Evolutionary conservation across 2,888 invertebrate species (phyloP), one percentile per base, ranked within the genome.

Genomic region (Blastobasis lacticolella): DNA sequence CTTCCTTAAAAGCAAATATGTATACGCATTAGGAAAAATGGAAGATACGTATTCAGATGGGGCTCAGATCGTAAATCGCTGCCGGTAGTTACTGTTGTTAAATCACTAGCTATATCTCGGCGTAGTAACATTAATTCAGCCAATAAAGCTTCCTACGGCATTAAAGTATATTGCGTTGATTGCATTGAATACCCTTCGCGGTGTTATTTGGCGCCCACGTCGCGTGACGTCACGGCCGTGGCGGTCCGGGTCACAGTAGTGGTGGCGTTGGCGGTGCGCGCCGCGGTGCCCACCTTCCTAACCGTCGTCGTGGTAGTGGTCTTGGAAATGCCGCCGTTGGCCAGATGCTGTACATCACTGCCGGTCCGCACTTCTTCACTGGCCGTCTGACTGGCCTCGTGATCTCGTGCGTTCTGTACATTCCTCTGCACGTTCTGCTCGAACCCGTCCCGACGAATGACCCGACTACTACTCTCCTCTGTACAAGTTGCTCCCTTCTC

Each of bases 301-400:
- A 84, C 64, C 4, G 86, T 87, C 8, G 82, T 87, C 1, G 84
- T 87, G 5, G 86, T 85, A 5, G 86, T 88, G 4, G 84, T 86
- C 57, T 78, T 83, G 38, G 81, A 61, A 48, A 71, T 66, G 46
- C 87, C 86, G 43, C 88, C 88, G 56, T 87, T 80, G 5, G 81
- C 69, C 51, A 86, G 70, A 41, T 82, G 72, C 57, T 83, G 69
- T n/a, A 86, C 80, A 50, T 85, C 77, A 44, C 77, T 81, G 40
- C 79, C 80, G 9, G 81, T 72, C 4, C 73, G 71, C 1, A 86
- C 81, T 66, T 84, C 80, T 57, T 87, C 79, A 45, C 78, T 71
- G 8, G 75, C 73, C 6, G 74, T 65, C 54, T 82, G 76, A 45
- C 66, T 77, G 10, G 69, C 78, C 55, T 85, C 85, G 52, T 79